Percentiles rank a stretch among this genome's conserved stretches.
Conservation (phyloP, 1,140 invertebrate species). For the Yoshiicerus persimilis region DNA sequence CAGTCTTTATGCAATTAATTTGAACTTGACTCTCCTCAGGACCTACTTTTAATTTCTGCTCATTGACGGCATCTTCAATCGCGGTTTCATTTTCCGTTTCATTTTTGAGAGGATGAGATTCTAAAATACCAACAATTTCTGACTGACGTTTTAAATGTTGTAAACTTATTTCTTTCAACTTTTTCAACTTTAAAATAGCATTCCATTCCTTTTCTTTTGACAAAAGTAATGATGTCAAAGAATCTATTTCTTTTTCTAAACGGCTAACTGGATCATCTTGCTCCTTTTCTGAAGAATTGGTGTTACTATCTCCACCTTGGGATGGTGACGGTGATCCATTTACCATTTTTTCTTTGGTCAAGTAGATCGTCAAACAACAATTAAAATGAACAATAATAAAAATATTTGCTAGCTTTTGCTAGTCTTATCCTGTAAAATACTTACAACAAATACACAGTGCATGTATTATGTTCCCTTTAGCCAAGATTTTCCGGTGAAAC, state of each 20-base stretch:
- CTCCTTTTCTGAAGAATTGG: not conserved
- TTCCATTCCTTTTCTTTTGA: slow-evolving; percentile 83
- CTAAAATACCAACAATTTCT: slow-evolving; percentile 60
- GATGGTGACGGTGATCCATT: slow-evolving; percentile 1
- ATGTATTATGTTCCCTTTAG: not conserved
- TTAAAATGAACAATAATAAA: not conserved
- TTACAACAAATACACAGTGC: not conserved
- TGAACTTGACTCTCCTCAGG: slow-evolving; percentile 26
- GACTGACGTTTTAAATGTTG: slow-evolving; percentile 66
- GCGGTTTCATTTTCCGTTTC: not conserved
- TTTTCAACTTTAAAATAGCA: slow-evolving; percentile 72
- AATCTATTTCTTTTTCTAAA: slow-evolving; percentile 61
- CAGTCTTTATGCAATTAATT: slow-evolving; percentile 47
- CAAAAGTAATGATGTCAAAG: slow-evolving; percentile 66
- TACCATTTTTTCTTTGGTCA: not conserved
- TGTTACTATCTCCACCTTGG: not conserved
- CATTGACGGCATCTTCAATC: not conserved
- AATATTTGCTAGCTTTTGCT: not conserved
- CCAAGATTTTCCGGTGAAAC: not conserved
- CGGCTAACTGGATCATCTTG: not conserved
- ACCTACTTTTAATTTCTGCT: not conserved
- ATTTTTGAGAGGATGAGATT: not conserved
- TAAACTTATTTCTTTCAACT: slow-evolving; percentile 77
- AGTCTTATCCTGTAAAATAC: not conserved
- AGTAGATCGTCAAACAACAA: not conserved